These are phyloP conservation scores for Eubasilissa regina DNA, from an alignment of 1,140 invertebrate genomes.

Conservation along the genomic window DNA sequence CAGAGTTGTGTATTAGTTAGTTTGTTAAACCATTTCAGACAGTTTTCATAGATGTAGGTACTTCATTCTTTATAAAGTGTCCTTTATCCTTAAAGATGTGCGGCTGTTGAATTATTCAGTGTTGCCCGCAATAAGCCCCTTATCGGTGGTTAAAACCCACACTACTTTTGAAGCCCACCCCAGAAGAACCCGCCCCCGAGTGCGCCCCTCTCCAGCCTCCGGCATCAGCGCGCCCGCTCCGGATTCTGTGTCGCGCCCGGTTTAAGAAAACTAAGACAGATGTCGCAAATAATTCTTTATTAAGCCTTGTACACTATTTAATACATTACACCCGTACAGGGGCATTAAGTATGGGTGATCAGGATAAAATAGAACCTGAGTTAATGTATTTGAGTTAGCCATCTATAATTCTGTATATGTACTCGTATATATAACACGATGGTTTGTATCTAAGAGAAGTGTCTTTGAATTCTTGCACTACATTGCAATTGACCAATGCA, in stretches of 20 bases:
- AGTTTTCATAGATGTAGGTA: too few species aligned
- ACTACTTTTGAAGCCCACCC: neutral
- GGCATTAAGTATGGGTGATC: too few species aligned
- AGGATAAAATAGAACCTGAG: too few species aligned
- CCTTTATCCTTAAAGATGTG: slow-evolving; percentile 26
- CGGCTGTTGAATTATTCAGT: slow-evolving; percentile 45
- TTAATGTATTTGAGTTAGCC: too few species aligned
- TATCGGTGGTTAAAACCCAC: slow-evolving; percentile 12
- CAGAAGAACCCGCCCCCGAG: neutral
- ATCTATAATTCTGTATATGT: too few species aligned
- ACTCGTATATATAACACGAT: too few species aligned
- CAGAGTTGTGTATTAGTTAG: too few species aligned
- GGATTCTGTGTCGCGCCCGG: neutral
- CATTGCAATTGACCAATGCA: too few species aligned
- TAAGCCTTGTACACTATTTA: neutral
- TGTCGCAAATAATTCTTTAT: slow-evolving; percentile 41
- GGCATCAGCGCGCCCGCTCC: neutral
- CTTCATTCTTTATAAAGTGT: slow-evolving; percentile 15
- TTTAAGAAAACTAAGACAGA: neutral
- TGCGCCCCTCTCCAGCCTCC: neutral
- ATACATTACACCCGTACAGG: too few species aligned
- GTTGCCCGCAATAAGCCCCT: slow-evolving; percentile 43
- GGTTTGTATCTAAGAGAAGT: too few species aligned
- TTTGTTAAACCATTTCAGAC: too few species aligned
- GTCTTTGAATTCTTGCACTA: too few species aligned